Evolutionary conservation across 35 echinoderm and acorn worm species (phyloP).

Genomic region (Ptychodera flava): DNA sequence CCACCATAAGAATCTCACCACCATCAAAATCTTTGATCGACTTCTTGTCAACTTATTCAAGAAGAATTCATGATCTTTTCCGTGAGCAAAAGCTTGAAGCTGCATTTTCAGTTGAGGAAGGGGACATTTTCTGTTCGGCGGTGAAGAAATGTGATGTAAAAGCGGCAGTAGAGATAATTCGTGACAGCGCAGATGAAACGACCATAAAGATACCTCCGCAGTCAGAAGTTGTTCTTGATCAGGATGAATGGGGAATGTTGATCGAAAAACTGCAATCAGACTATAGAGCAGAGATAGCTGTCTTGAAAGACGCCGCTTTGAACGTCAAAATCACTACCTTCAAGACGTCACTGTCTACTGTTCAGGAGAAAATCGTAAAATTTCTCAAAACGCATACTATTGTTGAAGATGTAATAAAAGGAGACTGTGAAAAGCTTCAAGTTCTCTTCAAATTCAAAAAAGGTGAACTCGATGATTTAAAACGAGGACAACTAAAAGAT

Average conservation of each 20-base stretch:
- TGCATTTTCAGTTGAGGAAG: neutral
- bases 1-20: neutral
- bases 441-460: neutral
- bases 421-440: neutral
- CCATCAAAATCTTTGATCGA: neutral
- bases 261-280: neutral
- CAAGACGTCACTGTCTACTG: neutral
- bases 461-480: neutral
- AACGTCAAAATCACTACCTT: neutral
- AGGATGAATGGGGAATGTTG: neutral
- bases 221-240: neutral
- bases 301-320: neutral
- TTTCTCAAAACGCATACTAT: neutral
- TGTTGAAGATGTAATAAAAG: neutral
- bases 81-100: neutral
- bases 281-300: neutral
- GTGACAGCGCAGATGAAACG: neutral
- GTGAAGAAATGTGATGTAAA: neutral
- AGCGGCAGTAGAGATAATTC: neutral
- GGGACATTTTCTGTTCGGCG: neutral
- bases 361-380: neutral
- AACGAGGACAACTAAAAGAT: neutral
- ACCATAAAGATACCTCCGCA: neutral
- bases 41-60: neutral
- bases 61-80: neutral